Percentiles rank a stretch among this genome's conserved stretches.
Conservation (phyloP, 2,888 invertebrate genomes). For the Hartigia nigra region DNA sequence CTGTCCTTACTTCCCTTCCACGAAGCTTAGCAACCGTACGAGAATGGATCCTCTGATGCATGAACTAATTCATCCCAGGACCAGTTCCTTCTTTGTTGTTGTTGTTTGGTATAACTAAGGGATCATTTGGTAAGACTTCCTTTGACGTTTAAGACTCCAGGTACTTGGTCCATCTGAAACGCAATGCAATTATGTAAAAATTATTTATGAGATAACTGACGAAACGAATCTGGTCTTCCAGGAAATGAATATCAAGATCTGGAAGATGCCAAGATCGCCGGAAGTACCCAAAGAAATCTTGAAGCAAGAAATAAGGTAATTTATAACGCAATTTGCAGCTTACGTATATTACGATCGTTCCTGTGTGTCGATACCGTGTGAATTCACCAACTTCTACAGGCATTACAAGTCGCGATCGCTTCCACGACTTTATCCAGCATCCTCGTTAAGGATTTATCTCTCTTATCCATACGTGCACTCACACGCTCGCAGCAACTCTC, state of each 20-base stretch:
- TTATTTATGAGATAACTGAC: neutral
- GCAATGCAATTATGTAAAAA: neutral
- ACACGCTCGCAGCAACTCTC: neutral
- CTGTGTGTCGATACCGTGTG: constrained; percentile 1
- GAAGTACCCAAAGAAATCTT: neutral
- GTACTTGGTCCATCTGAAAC: neutral
- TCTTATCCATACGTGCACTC: neutral
- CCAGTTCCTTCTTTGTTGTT: neutral
- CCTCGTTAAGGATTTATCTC: neutral
- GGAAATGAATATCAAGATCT: neutral
- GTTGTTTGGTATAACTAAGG: neutral
- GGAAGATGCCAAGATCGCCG: neutral
- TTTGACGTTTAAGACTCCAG: neutral
- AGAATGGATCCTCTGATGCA: neutral
- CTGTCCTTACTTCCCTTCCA: neutral
- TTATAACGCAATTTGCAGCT: constrained; percentile 39
- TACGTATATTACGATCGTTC: neutral
- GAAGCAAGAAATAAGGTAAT: constrained; percentile 36
- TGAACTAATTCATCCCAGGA: neutral
- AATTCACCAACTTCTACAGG: neutral
- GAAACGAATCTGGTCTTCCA: neutral
- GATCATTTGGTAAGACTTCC: neutral
- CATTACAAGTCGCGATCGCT: neutral
- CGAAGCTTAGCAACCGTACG: neutral
- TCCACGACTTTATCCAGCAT: neutral